Evolutionary conservation across 2,888 invertebrate genomes (phyloP).

Genomic region (Aphidoletes aphidimyza): DNA sequence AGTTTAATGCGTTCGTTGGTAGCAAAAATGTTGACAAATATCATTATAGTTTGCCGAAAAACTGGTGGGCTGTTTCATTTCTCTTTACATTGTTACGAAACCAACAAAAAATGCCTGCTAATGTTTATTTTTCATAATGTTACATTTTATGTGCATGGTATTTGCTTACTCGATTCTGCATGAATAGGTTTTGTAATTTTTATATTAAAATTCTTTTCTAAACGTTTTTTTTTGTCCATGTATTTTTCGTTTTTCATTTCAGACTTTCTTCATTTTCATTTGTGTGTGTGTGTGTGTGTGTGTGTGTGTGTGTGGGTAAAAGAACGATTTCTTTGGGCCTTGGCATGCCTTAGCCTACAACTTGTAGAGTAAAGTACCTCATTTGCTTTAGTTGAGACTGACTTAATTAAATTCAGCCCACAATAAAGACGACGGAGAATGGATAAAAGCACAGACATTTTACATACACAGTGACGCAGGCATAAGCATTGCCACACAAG

Average conservation of each 20-base stretch:
- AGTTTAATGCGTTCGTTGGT: background rate
- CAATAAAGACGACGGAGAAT: background rate
- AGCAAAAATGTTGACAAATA: conserved; percentile 40
- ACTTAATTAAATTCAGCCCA: conserved; percentile 22
- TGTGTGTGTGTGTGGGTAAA: background rate
- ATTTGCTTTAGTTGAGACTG: background rate
- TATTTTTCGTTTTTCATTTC: no score
- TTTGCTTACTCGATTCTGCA: conserved; percentile 25
- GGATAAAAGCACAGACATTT: background rate
- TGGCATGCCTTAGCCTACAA: no score
- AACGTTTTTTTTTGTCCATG: background rate
- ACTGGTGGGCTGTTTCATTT: background rate
- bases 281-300: no score
- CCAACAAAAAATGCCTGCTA: no score
- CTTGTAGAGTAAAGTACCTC: background rate
- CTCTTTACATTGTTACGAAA: background rate
- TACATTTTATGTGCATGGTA: conserved; percentile 1
- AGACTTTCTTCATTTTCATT: no score
- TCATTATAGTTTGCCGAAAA: background rate
- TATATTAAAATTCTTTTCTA: background rate
- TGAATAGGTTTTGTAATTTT: background rate
- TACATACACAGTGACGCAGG: background rate
- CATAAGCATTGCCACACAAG: no score
- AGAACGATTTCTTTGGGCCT: background rate
- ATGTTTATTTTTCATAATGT: background rate